Percentiles rank a stretch among this genome's conserved stretches.
These are phyloP conservation scores for Azemiops feae DNA, from an alignment of 2,113 vertebrate species.

Conservation along the genomic window DNA sequence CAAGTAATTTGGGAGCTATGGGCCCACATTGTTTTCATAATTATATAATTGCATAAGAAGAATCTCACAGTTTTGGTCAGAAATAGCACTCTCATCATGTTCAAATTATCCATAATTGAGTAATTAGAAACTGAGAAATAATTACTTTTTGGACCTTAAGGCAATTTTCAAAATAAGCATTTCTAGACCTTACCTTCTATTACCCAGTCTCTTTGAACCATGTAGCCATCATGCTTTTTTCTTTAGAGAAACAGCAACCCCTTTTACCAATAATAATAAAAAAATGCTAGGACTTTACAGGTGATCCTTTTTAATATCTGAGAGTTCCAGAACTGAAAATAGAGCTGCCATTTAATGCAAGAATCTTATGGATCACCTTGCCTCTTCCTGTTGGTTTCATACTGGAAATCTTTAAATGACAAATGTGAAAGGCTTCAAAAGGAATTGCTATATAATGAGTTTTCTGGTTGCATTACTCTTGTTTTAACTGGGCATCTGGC, in stretches of 20 bases:
- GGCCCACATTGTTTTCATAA: neutral
- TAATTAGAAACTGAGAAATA: conserved; percentile 16
- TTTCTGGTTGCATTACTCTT: neutral
- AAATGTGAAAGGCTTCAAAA: neutral
- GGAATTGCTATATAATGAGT: neutral
- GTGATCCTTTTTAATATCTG: neutral
- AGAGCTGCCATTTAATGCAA: neutral
- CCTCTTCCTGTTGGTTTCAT: neutral
- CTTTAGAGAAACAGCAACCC: neutral
- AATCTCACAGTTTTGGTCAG: conserved; percentile 4
- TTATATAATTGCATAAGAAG: neutral
- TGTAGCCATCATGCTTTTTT: neutral
- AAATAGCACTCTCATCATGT: conserved; percentile 7
- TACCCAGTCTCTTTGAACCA: neutral
- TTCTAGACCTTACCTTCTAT: neutral
- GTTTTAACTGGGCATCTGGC: neutral
- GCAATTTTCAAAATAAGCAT: conserved; percentile 15
- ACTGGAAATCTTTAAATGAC: neutral
- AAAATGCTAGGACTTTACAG: neutral
- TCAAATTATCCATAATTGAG: conserved; percentile 11
- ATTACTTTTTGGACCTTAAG: conserved; percentile 16
- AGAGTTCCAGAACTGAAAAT: neutral
- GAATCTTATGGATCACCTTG: neutral
- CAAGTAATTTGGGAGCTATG: neutral
- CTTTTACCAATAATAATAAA: neutral